Conservation (phyloP, 2,888 invertebrate species). For the Acanthoscelides obtectus region DNA sequence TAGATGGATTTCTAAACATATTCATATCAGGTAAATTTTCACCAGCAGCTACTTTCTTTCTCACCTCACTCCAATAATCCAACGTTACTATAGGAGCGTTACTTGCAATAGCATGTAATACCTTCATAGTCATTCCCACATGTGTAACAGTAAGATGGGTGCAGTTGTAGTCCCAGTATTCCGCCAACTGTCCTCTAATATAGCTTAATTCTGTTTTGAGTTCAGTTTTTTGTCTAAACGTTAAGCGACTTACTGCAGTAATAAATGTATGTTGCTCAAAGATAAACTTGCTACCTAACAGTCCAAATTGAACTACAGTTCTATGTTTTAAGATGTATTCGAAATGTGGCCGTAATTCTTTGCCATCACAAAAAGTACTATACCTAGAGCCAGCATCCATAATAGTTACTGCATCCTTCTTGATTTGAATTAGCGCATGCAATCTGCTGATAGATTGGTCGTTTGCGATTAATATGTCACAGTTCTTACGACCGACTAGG, state of each 20-base stretch:
- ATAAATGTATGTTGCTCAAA: background rate
- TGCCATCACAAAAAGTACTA: background rate
- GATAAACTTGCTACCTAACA: background rate
- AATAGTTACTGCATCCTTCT: background rate
- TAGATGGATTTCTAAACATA: background rate
- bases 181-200: background rate
- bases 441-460: background rate
- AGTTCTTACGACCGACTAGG: background rate
- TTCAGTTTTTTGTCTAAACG: background rate
- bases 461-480: background rate
- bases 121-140: background rate
- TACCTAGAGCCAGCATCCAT: background rate
- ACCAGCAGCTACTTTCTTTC: background rate
- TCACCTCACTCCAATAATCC: background rate
- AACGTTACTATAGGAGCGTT: background rate
- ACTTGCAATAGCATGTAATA: background rate
- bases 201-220: background rate
- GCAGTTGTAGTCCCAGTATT: background rate
- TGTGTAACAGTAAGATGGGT: background rate
- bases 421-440: background rate
- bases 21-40: background rate
- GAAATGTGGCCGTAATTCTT: background rate
- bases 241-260: background rate
- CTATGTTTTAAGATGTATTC: background rate
- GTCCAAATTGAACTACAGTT: background rate